These are phyloP conservation scores for Chloroceryle amazona DNA, from an alignment of 2,797 vertebrate species.

Conservation along the genomic window DNA sequence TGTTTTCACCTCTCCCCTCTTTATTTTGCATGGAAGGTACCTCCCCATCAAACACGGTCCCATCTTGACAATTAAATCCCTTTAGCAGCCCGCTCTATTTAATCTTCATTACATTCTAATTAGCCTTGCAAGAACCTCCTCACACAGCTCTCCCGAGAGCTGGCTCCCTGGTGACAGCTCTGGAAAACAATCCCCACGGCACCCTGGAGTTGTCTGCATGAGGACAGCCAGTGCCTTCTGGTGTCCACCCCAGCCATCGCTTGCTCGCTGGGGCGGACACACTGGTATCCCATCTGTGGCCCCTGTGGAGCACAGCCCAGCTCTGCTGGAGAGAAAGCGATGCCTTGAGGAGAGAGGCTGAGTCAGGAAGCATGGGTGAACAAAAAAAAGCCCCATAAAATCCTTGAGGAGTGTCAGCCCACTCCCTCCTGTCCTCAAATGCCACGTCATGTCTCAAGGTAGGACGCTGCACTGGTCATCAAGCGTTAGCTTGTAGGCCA, in stretches of 20 bases:
- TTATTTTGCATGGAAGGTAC: neutral
- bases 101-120: neutral
- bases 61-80: neutral
- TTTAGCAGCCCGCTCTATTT: neutral
- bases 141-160: neutral
- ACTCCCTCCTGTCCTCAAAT: neutral
- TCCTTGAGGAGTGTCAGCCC: neutral
- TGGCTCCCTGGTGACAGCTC: neutral
- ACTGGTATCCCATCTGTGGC: neutral
- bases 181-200: neutral
- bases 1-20: neutral
- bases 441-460: fast-evolving
- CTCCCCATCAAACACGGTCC: neutral
- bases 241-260: neutral
- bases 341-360: neutral
- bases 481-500: neutral
- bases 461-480: neutral
- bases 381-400: neutral
- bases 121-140: neutral
- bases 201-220: neutral
- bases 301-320: neutral
- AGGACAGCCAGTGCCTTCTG: neutral
- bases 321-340: neutral
- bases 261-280: neutral
- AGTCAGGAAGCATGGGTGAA: neutral